Base-by-base conservation (phyloP, 1,140 invertebrate genomes). In the Latrodectus geometricus region DNA sequence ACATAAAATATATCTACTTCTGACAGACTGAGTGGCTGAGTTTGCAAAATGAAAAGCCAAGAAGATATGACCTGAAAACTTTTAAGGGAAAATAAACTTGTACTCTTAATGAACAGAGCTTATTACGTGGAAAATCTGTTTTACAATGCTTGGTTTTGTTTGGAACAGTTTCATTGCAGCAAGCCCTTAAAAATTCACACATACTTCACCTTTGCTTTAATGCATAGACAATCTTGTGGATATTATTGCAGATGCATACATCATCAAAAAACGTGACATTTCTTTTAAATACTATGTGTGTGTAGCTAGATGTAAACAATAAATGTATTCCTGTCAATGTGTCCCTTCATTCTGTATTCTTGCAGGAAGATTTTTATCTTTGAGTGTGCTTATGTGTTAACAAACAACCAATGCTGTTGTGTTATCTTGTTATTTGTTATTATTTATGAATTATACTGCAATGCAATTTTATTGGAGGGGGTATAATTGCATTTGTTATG, bases 221-320 rank as follows among this genome's bases (percentile, higher is more conserved):
- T 72, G 79, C 79, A 81, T 72, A 81, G 79, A 81, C 79, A 81
- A 81, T 81, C 79, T 81, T 61, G 79, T 81, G 79, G 52, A 81
- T 81, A 48, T 35, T 80, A 56, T 48, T 54, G 17, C 54, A 4
- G 17, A 61, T 61, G 54, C 54, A 61, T 4, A 61, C 54, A 61
- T 61, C 54, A 61, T 61, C 54, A 61, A 61, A 61, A 52, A 68
- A 79, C 61, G 49, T 61, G 15, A 69, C 68, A 56, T 79, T 79
- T 48, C 35, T 68, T 79, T 79, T 79, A 50, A 50, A 76, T 49
- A 35, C 54, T 77, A 66, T 66, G 20, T 79, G 49, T 79, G 20
- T 68, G 77, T 79, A 79, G 77, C 17, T 79, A 79, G 77, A 50
- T 56, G 50, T 56, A 50, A 74, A 54, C 70, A 76, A 9, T 23